These are phyloP conservation scores for Porites australiensis DNA, from an alignment of 64 coral and sea anemone species.

Conservation along the genomic window DNA sequence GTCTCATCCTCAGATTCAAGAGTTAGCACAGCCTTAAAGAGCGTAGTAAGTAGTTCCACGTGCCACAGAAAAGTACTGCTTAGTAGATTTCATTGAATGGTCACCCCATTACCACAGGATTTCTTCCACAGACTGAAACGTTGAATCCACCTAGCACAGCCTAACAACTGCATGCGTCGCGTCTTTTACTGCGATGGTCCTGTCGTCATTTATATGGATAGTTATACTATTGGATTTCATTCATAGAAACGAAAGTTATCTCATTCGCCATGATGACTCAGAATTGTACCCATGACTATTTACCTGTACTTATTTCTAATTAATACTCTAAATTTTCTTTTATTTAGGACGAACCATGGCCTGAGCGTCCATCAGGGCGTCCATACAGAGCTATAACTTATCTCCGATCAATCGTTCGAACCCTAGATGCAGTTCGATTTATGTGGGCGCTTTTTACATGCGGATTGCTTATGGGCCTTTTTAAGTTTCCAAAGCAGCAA, in stretches of 20 bases:
- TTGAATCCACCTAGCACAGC: not conserved
- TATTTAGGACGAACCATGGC: conserved; percentile 64
- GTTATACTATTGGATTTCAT: not conserved
- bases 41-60: not conserved
- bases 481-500: conserved; percentile 1
- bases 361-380: conserved; percentile 68
- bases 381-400: conserved; percentile 67
- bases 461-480: conserved; percentile 42
- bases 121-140: not conserved
- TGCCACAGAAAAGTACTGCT: not conserved
- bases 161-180: not conserved
- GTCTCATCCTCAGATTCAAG: too few species aligned
- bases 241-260: too few species aligned
- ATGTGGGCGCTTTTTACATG: conserved; percentile 69
- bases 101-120: not conserved
- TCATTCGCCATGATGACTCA: not conserved
- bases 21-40: not conserved
- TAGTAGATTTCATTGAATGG: not conserved
- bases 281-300: not conserved
- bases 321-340: not conserved
- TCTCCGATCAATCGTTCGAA: conserved; percentile 78
- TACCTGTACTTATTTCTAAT: not conserved
- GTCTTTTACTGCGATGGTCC: too few species aligned
- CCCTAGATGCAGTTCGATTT: conserved; percentile 76
- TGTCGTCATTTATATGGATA: too few species aligned